These are phyloP conservation scores for Bufo bufo DNA, from an alignment of 2,113 vertebrate genomes.

Conservation along the genomic window DNA sequence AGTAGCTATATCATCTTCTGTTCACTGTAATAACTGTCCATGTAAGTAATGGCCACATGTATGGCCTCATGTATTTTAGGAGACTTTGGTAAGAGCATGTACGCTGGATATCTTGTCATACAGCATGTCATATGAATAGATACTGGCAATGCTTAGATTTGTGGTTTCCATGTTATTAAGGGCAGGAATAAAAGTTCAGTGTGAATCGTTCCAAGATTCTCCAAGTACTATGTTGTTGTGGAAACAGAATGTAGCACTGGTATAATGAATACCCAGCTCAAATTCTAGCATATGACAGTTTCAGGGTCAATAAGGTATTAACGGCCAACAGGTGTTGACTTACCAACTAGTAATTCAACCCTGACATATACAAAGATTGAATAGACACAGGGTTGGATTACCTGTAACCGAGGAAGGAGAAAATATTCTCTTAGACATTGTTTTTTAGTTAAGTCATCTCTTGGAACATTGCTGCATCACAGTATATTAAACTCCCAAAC, in stretches of 20 bases:
- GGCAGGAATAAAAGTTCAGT: background rate
- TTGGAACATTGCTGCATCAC: background rate
- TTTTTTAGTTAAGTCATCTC: slow-evolving; percentile 29
- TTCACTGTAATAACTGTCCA: background rate
- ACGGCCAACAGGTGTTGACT: slow-evolving; percentile 35
- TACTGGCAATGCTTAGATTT: slow-evolving; percentile 2
- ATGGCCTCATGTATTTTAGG: background rate
- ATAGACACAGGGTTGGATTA: slow-evolving; percentile 16
- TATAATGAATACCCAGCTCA: slow-evolving; percentile 27
- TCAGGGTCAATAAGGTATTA: slow-evolving; percentile 42
- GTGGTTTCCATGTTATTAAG: background rate
- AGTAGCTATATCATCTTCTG: background rate
- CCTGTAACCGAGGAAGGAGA: slow-evolving; percentile 9
- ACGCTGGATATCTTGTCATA: background rate
- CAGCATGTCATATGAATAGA: background rate
- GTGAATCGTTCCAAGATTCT: background rate
- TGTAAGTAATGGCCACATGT: background rate
- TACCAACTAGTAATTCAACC: slow-evolving; percentile 38
- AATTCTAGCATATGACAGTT: slow-evolving; percentile 40
- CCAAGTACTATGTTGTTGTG: slow-evolving; percentile 24
- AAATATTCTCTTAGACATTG: slow-evolving; percentile 29
- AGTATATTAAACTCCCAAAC: background rate
- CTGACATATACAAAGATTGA: slow-evolving; percentile 16
- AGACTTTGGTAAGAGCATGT: background rate
- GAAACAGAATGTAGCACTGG: slow-evolving; percentile 17